Evolutionary conservation across 2,113 vertebrate genomes (phyloP).

Genomic region (Lucifuga dentata): DNA sequence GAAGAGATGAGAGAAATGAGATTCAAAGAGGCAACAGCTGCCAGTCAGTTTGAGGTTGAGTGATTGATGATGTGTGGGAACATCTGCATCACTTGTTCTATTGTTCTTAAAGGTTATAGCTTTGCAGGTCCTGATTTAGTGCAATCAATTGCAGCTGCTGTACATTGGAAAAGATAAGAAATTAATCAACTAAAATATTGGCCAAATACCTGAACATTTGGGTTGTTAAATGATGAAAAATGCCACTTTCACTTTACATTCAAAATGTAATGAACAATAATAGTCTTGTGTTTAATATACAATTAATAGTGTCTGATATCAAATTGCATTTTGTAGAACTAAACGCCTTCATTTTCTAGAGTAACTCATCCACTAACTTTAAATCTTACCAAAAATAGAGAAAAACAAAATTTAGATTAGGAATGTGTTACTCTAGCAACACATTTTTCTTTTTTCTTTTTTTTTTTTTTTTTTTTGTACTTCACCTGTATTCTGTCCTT

Average conservation of each 20-base stretch:
- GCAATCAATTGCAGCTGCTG: conserved; percentile 42
- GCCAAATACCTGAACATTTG: no score
- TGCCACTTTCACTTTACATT: no score
- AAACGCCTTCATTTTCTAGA: conserved; percentile 7
- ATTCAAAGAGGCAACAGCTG: conserved; percentile 47
- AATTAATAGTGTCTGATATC: background rate
- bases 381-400: background rate
- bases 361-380: conserved; percentile 6
- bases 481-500: conserved; percentile 57
- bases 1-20: conserved; percentile 32
- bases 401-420: background rate
- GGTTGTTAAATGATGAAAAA: background rate
- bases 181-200: background rate
- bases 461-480: conserved; percentile 50
- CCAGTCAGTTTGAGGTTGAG: conserved; percentile 44
- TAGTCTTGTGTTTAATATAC: background rate
- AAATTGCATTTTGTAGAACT: background rate
- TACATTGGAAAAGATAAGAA: no score
- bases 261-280: background rate
- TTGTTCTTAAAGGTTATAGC: conserved; percentile 48
- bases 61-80: conserved; percentile 69
- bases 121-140: conserved; percentile 34
- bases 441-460: no score
- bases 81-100: conserved; percentile 29
- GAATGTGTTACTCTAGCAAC: conserved; percentile 35